phyloP scores from a whole-genome alignment of 2,113 vertebrate genomes.

The Spheniscus mendiculus region DNA sequence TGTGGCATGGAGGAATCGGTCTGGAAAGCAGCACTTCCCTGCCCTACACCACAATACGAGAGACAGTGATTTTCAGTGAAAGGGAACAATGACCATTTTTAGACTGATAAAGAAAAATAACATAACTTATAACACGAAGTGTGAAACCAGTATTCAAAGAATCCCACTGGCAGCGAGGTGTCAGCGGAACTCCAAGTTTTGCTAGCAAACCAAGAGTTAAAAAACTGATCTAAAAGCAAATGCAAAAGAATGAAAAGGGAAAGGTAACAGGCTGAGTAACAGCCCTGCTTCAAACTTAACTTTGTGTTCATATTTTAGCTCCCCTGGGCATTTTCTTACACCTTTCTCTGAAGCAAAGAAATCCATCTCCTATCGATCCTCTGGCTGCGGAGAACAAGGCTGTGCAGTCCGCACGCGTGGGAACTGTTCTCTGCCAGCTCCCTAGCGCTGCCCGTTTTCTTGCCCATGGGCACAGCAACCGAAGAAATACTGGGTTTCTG shows the following conservation, averaged over 20 bases:
- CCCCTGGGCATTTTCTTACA: not conserved
- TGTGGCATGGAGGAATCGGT: accelerated
- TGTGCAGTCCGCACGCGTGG: accelerated
- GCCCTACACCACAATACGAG: not conserved
- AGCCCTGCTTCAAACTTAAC: not conserved
- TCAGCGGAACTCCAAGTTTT: not conserved
- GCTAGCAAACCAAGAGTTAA: not conserved
- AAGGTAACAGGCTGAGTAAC: not conserved
- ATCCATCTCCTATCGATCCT: not conserved
- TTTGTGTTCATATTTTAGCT: not conserved
- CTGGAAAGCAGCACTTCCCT: not conserved
- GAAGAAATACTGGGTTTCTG: not conserved
- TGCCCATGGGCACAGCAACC: not conserved
- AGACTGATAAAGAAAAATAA: not conserved
- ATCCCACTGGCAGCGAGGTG: not conserved
- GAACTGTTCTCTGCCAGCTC: not conserved
- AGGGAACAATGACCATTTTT: not conserved
- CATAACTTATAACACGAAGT: not conserved
- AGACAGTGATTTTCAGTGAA: not conserved
- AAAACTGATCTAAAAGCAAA: not conserved
- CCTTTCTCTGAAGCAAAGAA: not conserved
- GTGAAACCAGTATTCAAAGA: not conserved
- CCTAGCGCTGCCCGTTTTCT: not conserved
- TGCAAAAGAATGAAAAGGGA: not conserved
- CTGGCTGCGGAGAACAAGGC: not conserved